phyloP scores from a whole-genome alignment of 2,797 vertebrate species.

The Potorous gilbertii region DNA sequence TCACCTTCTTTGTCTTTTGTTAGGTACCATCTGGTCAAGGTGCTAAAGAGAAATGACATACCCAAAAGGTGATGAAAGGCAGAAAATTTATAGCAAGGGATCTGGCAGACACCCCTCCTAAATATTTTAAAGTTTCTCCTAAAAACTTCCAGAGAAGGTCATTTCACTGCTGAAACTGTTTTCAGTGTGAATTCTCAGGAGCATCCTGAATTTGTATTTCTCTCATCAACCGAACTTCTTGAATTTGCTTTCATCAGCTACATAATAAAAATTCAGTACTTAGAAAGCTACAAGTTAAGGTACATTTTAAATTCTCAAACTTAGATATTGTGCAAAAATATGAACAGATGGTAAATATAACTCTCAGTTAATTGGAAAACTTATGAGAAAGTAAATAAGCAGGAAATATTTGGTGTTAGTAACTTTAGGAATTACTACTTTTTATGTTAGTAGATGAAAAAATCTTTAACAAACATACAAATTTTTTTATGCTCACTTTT shows the following conservation, averaged over 20 bases:
- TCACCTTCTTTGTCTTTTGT: background rate
- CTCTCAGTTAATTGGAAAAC: slow-evolving; percentile 58
- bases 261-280: slow-evolving; percentile 32
- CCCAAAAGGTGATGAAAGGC: background rate
- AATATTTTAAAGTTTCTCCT: background rate
- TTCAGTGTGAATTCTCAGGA: slow-evolving; percentile 35
- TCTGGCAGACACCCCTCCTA: background rate
- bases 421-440: slow-evolving; percentile 22
- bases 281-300: slow-evolving; percentile 14
- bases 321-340: background rate
- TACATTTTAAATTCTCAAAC: slow-evolving; percentile 54
- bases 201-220: slow-evolving; percentile 24
- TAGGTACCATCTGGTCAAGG: background rate
- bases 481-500: slow-evolving; percentile 1
- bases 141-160: background rate
- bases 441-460: background rate
- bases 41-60: background rate
- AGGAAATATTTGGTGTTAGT: slow-evolving; percentile 53
- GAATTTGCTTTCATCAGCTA: slow-evolving; percentile 43
- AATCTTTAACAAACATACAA: slow-evolving; percentile 8
- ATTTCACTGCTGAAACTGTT: background rate
- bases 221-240: background rate
- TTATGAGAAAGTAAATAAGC: slow-evolving; percentile 50
- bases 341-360: slow-evolving; percentile 59
- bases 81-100: background rate